Evolutionary conservation across 2,888 invertebrate genomes (phyloP).

Genomic region (Oligia strigilis): DNA sequence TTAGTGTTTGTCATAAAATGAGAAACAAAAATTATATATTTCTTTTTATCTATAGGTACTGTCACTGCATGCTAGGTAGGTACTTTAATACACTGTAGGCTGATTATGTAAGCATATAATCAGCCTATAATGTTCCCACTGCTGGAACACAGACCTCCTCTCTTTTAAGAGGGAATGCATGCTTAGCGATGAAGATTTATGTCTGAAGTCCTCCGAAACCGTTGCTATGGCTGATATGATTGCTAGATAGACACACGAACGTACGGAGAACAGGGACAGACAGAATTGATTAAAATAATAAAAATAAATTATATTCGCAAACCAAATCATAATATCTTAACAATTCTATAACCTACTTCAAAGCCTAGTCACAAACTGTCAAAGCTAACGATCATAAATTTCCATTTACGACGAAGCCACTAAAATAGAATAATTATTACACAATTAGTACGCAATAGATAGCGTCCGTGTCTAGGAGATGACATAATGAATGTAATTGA

Average conservation of each 20-base stretch:
- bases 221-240: background rate
- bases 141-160: background rate
- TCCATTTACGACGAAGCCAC: conserved; percentile 54
- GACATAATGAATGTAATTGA: conserved; percentile 78
- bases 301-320: background rate
- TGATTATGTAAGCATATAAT: background rate
- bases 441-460: conserved; percentile 75
- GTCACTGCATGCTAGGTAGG: background rate
- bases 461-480: conserved; percentile 67
- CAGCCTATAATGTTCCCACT: background rate
- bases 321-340: background rate
- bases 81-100: background rate
- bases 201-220: background rate
- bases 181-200: background rate
- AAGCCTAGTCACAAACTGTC: conserved; percentile 47
- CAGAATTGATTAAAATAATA: background rate
- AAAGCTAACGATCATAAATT: conserved; percentile 46
- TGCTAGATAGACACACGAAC: background rate
- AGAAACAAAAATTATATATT: background rate
- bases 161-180: background rate
- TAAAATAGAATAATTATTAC: conserved; percentile 72
- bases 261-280: background rate
- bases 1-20: too few species aligned
- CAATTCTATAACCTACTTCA: conserved; percentile 13
- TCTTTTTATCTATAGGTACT: background rate